Conservation (phyloP, 2,888 invertebrate genomes). For the Tholera decimalis region DNA sequence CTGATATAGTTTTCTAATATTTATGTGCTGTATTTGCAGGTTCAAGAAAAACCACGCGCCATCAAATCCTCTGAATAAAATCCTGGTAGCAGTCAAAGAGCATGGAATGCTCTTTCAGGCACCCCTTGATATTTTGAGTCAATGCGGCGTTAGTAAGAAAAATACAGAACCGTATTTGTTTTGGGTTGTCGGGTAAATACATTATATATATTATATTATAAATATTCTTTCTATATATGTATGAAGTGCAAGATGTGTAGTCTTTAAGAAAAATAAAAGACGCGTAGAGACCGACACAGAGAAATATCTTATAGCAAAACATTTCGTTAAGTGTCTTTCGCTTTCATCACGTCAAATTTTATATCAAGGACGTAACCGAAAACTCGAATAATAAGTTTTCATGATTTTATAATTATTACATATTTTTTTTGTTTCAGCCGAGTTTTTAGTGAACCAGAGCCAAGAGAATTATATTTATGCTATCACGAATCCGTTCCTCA, state of each 20-base stretch:
- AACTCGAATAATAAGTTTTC: neutral
- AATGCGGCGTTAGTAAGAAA: constrained; percentile 83
- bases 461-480: constrained; percentile 96
- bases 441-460: constrained; percentile 94
- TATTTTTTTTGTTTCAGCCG: constrained; percentile 89
- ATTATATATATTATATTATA: neutral
- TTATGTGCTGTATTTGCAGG: constrained; percentile 65
- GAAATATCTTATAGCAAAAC: neutral
- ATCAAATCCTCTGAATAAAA: constrained; percentile 93
- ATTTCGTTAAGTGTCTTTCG: neutral
- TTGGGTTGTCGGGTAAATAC: constrained; percentile 95
- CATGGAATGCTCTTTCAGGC: constrained; percentile 95
- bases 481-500: constrained; percentile 97
- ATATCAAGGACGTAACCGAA: neutral
- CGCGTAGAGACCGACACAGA: neutral
- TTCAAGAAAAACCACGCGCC: constrained; percentile 92
- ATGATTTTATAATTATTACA: neutral
- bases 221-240: too few species aligned
- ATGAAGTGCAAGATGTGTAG: too few species aligned
- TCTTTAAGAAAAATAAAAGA: neutral
- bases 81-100: constrained; percentile 95
- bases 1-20: neutral
- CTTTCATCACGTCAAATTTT: neutral
- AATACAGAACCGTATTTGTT: constrained; percentile 91
- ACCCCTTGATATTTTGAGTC: constrained; percentile 81